Conservation (phyloP, 1,140 invertebrate genomes). For the Hetaerina americana region DNA sequence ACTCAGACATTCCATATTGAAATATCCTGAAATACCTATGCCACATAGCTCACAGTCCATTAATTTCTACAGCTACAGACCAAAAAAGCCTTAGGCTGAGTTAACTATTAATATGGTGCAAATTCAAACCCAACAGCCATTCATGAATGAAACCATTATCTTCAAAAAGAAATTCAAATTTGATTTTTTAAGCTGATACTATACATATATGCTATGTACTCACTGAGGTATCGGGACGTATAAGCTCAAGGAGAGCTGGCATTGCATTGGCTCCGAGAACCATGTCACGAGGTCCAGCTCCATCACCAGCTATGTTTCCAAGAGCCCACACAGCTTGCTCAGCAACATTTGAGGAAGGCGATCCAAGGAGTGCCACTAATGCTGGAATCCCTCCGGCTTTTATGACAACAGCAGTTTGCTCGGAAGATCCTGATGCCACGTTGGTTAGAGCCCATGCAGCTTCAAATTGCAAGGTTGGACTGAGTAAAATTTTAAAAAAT, state of each 20-base stretch:
- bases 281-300: constrained; percentile 56
- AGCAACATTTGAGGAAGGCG: constrained; percentile 63
- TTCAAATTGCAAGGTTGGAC: constrained; percentile 88
- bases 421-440: constrained; percentile 86
- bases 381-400: constrained; percentile 71
- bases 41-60: too few relatives aligned
- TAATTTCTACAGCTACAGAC: too few relatives aligned
- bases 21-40: too few relatives aligned
- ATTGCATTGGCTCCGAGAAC: constrained; percentile 53
- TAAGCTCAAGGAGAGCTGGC: constrained; percentile 47
- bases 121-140: too few relatives aligned
- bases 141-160: constrained; percentile 27
- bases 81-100: too few relatives aligned
- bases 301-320: constrained; percentile 93
- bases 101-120: constrained; percentile 1
- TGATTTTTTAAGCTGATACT: background rate
- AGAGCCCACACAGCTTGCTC: constrained; percentile 97
- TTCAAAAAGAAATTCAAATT: background rate
- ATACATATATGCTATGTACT: background rate
- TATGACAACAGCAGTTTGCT: constrained; percentile 55
- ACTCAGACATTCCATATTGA: too few relatives aligned
- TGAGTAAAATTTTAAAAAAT: too few relatives aligned
- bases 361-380: constrained; percentile 64
- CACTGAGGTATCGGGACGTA: constrained; percentile 43
- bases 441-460: constrained; percentile 97